These are phyloP conservation scores for Aphelocoma californica DNA, from an alignment of 2,797 vertebrate genomes.

Conservation along the genomic window DNA sequence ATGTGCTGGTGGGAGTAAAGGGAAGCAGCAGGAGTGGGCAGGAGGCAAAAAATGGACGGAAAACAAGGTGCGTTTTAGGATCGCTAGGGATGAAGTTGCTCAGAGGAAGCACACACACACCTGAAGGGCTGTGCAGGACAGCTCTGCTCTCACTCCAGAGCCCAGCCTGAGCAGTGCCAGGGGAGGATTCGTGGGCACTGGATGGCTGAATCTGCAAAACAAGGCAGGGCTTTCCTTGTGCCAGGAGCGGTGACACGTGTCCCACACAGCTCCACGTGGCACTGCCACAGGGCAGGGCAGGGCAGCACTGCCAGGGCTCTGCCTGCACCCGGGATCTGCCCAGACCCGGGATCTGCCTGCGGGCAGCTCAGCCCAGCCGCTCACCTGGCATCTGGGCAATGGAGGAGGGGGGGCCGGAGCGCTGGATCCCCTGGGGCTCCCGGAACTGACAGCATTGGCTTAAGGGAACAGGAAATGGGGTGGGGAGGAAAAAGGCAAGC, in stretches of 20 bases:
- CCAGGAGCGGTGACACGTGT: neutral
- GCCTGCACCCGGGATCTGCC: neutral
- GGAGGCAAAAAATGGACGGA: neutral
- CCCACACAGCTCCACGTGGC: neutral
- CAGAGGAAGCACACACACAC: accelerated
- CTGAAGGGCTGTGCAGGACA: neutral
- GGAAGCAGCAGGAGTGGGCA: neutral
- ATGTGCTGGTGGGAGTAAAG: neutral
- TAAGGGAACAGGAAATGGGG: neutral
- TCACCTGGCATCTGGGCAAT: accelerated
- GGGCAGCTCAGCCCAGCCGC: neutral
- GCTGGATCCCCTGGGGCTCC: neutral
- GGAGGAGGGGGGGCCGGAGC: neutral
- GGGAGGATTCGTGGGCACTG: accelerated
- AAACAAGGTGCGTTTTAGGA: neutral
- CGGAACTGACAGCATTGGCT: neutral
- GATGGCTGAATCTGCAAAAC: neutral
- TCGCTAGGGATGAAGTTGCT: neutral
- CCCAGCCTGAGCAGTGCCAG: neutral
- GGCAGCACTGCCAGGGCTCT: neutral
- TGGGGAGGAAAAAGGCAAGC: neutral
- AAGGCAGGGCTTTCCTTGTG: neutral
- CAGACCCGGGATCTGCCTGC: neutral
- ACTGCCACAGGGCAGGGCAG: neutral
- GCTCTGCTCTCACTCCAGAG: neutral